Evolutionary conservation across 2,888 invertebrate species (phyloP).

Genomic region (Lampropteryx suffumata): DNA sequence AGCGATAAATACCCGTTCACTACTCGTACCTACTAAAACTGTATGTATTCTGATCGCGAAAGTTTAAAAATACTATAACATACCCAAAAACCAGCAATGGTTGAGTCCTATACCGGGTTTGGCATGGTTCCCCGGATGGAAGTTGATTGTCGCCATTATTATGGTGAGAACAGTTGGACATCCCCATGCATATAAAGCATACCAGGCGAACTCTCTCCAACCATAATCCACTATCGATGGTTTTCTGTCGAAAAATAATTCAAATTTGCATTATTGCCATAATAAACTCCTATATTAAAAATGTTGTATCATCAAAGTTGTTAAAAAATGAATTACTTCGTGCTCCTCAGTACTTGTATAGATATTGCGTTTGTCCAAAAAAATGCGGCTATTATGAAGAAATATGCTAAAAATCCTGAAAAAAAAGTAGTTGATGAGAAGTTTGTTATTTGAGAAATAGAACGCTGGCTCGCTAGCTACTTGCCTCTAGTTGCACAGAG

Average conservation of each 20-base stretch:
- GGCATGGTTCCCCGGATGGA: conserved; percentile 72
- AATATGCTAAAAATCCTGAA: conserved; percentile 82
- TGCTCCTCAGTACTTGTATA: conserved; percentile 85
- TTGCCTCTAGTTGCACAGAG: conserved; percentile 66
- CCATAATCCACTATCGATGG: conserved; percentile 69
- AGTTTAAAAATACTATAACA: too few species aligned
- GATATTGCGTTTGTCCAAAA: conserved; percentile 88
- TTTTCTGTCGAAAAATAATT: conserved; percentile 48
- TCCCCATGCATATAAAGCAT: conserved; percentile 84
- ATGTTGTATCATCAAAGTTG: too few species aligned
- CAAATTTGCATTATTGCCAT: too few species aligned
- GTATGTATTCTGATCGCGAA: too few species aligned
- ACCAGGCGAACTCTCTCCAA: conserved; percentile 81
- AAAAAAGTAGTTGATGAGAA: conserved; percentile 14
- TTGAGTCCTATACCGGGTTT: conserved; percentile 83
- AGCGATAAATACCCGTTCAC: too few species aligned
- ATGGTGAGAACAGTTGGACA: conserved; percentile 77
- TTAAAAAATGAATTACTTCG: conserved; percentile 74
- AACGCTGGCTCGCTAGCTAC: too few species aligned
- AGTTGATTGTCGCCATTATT: conserved; percentile 76
- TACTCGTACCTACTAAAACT: too few species aligned
- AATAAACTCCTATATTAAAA: too few species aligned
- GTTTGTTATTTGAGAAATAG: background rate
- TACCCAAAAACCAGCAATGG: conserved; percentile 86
- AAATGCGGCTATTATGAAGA: conserved; percentile 83